Conservation (phyloP, 2,113 vertebrate genomes). For the Mobula hypostoma region DNA sequence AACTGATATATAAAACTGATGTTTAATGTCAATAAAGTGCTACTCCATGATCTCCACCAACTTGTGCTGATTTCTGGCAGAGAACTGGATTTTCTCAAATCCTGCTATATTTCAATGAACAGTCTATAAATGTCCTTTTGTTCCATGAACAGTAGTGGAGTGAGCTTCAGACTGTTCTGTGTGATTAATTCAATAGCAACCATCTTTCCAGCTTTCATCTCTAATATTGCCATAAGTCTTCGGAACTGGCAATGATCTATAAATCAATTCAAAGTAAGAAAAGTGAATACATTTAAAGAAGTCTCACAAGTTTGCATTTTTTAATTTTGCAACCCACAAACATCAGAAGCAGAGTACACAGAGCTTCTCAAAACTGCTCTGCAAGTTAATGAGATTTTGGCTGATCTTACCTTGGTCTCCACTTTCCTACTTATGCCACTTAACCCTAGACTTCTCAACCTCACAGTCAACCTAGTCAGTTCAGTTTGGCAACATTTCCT, state of each 20-base stretch:
- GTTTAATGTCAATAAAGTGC: slow-evolving; percentile 91
- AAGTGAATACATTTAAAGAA: not conserved
- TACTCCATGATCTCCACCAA: slow-evolving; percentile 71
- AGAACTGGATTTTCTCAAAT: slow-evolving; percentile 59
- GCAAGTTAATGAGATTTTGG: no score
- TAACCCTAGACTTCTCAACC: no score
- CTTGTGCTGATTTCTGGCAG: slow-evolving; percentile 68
- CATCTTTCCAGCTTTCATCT: slow-evolving; percentile 95
- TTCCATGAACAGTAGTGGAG: slow-evolving; percentile 55
- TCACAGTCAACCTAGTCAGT: no score
- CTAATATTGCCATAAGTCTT: slow-evolving; percentile 71
- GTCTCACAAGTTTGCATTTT: not conserved
- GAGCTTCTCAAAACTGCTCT: no score
- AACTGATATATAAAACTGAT: slow-evolving; percentile 63
- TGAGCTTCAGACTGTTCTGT: slow-evolving; percentile 50
- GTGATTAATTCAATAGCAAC: slow-evolving; percentile 77
- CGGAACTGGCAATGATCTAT: slow-evolving; percentile 83
- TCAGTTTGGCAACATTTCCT: no score
- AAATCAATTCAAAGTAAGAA: slow-evolving; percentile 41
- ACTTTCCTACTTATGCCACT: no score
- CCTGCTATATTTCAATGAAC: slow-evolving; percentile 55
- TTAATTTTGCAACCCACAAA: not conserved
- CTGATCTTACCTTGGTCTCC: no score
- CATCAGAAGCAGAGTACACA: not conserved
- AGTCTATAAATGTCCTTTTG: slow-evolving; percentile 56